These are phyloP conservation scores for Neotoxoptera formosana DNA, from an alignment of 1,140 invertebrate genomes.

Conservation along the genomic window DNA sequence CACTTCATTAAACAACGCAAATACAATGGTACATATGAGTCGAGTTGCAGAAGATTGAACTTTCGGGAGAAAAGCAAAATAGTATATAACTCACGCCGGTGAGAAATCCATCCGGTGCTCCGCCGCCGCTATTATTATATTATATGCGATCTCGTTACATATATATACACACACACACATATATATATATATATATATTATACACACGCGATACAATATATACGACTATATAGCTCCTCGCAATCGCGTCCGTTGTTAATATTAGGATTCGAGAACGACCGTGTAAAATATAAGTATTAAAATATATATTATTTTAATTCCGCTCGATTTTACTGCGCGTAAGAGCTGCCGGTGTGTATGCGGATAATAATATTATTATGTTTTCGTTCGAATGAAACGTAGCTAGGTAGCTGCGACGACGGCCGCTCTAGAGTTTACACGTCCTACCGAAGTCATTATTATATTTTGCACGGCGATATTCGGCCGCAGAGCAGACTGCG, in stretches of 20 bases:
- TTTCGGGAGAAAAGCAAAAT: neutral
- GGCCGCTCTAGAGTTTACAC: neutral
- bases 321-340: neutral
- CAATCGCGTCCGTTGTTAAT: neutral
- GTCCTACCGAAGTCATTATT: neutral
- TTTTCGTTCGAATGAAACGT: neutral
- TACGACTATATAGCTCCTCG: neutral
- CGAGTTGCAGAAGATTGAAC: neutral
- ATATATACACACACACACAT: too few species aligned
- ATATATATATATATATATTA: too few species aligned
- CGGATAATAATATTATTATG: neutral
- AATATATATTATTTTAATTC: neutral
- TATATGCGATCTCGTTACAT: neutral
- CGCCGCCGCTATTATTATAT: neutral
- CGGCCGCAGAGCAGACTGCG: neutral
- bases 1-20: conserved; percentile 3
- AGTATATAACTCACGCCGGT: neutral
- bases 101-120: neutral
- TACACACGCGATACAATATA: neutral
- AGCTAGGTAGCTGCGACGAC: too few species aligned
- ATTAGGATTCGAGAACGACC: neutral
- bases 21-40: neutral
- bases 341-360: too few species aligned
- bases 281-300: too few species aligned
- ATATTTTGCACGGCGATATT: too few species aligned